Conservation (phyloP, 2,888 invertebrate species). For the Rhingia rostrata region DNA sequence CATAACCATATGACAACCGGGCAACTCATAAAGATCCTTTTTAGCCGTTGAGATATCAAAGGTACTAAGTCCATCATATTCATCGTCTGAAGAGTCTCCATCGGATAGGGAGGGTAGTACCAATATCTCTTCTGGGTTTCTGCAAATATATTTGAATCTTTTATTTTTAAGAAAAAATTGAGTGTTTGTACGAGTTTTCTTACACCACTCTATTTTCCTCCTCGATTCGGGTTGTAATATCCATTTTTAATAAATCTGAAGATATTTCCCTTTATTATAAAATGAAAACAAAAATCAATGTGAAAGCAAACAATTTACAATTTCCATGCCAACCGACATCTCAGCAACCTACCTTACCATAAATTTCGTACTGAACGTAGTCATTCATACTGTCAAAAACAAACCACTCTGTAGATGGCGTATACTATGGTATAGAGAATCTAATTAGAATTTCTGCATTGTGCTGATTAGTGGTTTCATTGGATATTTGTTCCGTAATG, state of each 20-base stretch:
- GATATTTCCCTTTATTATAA: not conserved
- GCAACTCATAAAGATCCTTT: conserved; percentile 38
- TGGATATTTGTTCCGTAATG: conserved; percentile 21
- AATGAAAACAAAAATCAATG: not conserved
- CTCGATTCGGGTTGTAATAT: conserved; percentile 68
- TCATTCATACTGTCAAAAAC: conserved; percentile 49
- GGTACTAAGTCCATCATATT: conserved; percentile 43
- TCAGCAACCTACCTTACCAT: conserved; percentile 28
- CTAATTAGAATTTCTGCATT: conserved; percentile 60
- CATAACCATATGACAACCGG: conserved; percentile 48
- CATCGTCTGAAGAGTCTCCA: conserved; percentile 59
- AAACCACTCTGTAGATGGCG: conserved; percentile 41
- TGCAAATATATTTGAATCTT: not conserved
- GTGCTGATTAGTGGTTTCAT: conserved; percentile 45
- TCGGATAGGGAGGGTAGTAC: conserved; percentile 52
- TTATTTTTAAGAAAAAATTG: not conserved
- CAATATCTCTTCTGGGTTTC: not conserved
- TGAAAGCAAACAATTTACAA: conserved; percentile 53
- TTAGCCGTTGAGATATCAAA: conserved; percentile 40
- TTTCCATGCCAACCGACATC: conserved; percentile 50
- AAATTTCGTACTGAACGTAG: conserved; percentile 25
- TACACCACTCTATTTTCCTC: conserved; percentile 55
- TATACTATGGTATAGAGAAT: conserved; percentile 1
- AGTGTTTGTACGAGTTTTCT: not conserved
- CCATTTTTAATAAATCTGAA: conserved; percentile 36